phyloP scores from a whole-genome alignment of 2,113 vertebrate species.

The Eulacestoma nigropectus region DNA sequence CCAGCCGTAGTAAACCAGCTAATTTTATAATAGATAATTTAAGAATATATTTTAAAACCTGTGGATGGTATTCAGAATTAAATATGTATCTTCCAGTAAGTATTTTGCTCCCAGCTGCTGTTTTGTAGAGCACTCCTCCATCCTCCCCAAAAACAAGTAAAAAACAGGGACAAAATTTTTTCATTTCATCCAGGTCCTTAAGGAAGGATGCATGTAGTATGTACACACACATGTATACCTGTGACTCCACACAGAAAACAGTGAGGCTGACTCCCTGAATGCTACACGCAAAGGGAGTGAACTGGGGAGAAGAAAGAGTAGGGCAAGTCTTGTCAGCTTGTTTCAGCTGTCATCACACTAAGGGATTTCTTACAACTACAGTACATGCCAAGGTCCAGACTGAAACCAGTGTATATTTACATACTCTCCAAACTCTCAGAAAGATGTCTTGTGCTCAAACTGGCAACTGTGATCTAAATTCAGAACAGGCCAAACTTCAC shows the following conservation, averaged over 20 bases:
- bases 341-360: background rate
- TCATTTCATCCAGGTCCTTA: background rate
- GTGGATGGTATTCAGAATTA: background rate
- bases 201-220: background rate
- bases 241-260: background rate
- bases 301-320: background rate
- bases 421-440: background rate
- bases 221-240: fast-evolving
- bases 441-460: background rate
- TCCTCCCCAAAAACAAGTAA: background rate
- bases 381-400: background rate
- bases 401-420: background rate
- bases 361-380: background rate
- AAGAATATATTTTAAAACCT: background rate
- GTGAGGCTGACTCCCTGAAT: background rate
- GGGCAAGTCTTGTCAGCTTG: background rate
- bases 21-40: background rate
- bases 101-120: background rate
- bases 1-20: background rate
- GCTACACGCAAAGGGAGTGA: background rate
- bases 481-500: background rate
- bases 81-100: background rate
- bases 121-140: background rate
- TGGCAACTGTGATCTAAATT: background rate
- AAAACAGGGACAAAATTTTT: background rate